phyloP scores from a whole-genome alignment of 2,113 vertebrate species.

The Gobius niger region DNA sequence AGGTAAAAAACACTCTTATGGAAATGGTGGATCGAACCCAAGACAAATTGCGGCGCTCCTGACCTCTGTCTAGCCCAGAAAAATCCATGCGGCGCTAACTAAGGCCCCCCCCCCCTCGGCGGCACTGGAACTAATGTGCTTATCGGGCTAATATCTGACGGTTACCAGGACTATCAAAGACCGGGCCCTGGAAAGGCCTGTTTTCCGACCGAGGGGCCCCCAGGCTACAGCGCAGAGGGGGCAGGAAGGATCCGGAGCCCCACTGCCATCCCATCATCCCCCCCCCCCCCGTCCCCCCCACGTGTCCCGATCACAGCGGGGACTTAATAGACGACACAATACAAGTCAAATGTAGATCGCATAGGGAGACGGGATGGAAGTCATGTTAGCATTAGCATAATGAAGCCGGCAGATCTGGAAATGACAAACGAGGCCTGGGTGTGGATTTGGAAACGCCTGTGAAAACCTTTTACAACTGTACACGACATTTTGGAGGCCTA shows the following conservation, averaged over 20 bases:
- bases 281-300: constrained; percentile 4
- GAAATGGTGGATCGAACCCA: constrained; percentile 20
- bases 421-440: too few species aligned
- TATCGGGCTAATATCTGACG: constrained; percentile 60
- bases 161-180: constrained; percentile 67
- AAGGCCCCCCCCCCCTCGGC: constrained; percentile 48
- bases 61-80: constrained; percentile 9
- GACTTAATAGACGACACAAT: constrained; percentile 47
- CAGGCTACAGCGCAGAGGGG: constrained; percentile 50
- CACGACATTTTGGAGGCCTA: too few species aligned
- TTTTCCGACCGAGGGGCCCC: constrained; percentile 38
- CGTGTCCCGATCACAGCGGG: constrained; percentile 57
- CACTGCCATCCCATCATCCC: too few species aligned
- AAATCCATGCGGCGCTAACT: constrained; percentile 19
- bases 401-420: neutral
- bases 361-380: constrained; percentile 8
- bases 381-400: constrained; percentile 1
- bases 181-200: constrained; percentile 41
- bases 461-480: too few species aligned
- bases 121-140: constrained; percentile 73
- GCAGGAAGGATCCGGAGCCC: constrained; percentile 50
- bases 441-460: too few species aligned
- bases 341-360: constrained; percentile 46
- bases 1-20: constrained; percentile 42
- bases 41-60: constrained; percentile 25